These are phyloP conservation scores for Proales similis DNA, from an alignment of 1,140 invertebrate genomes.

Conservation along the genomic window DNA sequence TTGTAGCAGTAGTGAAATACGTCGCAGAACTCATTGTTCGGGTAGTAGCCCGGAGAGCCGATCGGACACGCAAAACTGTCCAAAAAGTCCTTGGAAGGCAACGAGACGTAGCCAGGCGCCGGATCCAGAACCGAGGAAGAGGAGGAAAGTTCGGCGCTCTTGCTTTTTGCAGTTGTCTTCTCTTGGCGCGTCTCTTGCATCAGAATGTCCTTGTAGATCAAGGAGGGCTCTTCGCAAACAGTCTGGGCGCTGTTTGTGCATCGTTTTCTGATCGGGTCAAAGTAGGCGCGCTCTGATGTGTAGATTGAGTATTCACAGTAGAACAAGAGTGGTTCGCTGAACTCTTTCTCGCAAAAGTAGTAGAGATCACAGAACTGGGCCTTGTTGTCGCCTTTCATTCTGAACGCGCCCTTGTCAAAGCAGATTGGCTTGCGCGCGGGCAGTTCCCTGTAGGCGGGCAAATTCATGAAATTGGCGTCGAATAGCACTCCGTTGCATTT, in stretches of 20 bases:
- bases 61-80: conserved; percentile 25
- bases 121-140: conserved; percentile 18
- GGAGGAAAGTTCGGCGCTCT: conserved; percentile 17
- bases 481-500: conserved; percentile 32
- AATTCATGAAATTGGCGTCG: conserved; percentile 33
- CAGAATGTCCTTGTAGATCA: conserved; percentile 1
- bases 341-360: conserved; percentile 29
- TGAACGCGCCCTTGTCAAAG: conserved; percentile 12
- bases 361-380: conserved; percentile 34
- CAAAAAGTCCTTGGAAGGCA: conserved; percentile 22
- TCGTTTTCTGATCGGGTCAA: conserved; percentile 16
- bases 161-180: conserved; percentile 1
- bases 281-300: conserved; percentile 15
- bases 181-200: neutral
- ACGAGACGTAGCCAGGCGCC: conserved; percentile 19
- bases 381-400: conserved; percentile 4
- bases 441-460: conserved; percentile 28
- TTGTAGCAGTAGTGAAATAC: conserved; percentile 38
- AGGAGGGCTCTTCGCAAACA: conserved; percentile 1
- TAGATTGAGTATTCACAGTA: conserved; percentile 32
- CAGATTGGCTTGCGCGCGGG: neutral
- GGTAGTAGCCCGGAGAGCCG: conserved; percentile 13
- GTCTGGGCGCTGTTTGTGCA: conserved; percentile 6
- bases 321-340: conserved; percentile 28
- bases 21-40: conserved; percentile 32